Base-by-base conservation (phyloP, 23 tunicate genomes). In the Styela clava region DNA sequence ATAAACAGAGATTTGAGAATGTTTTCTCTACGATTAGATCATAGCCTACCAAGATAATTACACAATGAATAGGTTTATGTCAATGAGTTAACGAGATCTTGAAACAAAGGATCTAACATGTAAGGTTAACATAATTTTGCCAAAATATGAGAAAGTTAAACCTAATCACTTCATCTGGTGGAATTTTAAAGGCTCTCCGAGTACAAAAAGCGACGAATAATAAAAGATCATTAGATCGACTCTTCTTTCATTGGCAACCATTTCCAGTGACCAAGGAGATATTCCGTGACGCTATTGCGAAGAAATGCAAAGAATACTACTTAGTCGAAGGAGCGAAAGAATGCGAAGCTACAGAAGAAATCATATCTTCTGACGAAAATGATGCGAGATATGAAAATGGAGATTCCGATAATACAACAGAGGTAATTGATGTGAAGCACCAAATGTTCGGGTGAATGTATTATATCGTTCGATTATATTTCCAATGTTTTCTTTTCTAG, bases 191-290 rank as follows among this genome's bases (percentile, higher is more conserved):
- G 95, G 95, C 95, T 2, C 68, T 89, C 37, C 81, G 81, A 19
- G 82, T 89, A 31, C 81, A 85, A 23, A 81, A 85, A 31, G 88
- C 95, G 23, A 89, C 95, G 2, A 82, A 82, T 79, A 89, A 89
- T 74, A 81, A 81, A 37, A 70, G 82, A 26, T 73, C 95, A 37
- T 61, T 89, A 18, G 95, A 89, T 69, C 56, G 83, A 16, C 68
- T 52, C 52, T 85, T 85, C 52, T 85, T 85, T 81, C 61, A 81
- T 34, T 89, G 95, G 95, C 85, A 85, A 36, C 79, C 88, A 18
- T 70, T 89, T 35, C 95, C 95, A 2, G 81, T 89, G 83, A 89
- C 85, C 25, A 69, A 22, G 25, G 95, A 89, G 69, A 85, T 84
- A 34, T 89, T 89, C 52, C 67, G 81, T 21, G 95, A 81, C 61